Percentiles rank a stretch among this genome's conserved stretches.
Evolutionary conservation across 2,797 vertebrate species (phyloP).

Genomic region (Eptatretus atami): DNA sequence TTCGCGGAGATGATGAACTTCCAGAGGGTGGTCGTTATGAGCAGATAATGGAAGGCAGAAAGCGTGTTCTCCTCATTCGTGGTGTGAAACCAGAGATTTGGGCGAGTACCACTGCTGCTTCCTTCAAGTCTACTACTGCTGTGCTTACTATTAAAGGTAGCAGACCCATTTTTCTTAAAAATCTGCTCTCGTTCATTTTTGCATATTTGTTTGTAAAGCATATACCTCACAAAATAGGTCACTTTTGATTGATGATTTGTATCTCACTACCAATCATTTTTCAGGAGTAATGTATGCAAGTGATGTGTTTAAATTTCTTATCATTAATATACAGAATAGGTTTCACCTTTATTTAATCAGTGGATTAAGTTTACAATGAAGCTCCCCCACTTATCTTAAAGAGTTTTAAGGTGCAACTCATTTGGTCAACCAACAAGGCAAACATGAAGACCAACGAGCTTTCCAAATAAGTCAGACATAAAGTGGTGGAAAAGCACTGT

Average conservation of each 20-base stretch:
- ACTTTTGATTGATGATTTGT: not conserved
- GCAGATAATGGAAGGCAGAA: slow-evolving; percentile 43
- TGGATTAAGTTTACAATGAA: no score
- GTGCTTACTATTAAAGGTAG: slow-evolving; percentile 58
- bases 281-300: no score
- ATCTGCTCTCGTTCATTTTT: slow-evolving; percentile 4
- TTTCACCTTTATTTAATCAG: no score
- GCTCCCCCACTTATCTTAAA: no score
- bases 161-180: slow-evolving; percentile 6
- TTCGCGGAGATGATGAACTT: slow-evolving; percentile 50
- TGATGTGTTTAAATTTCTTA: no score
- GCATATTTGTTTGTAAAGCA: not conserved
- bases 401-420: no score
- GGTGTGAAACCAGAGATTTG: slow-evolving; percentile 37
- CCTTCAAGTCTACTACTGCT: slow-evolving; percentile 33
- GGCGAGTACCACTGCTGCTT: slow-evolving; percentile 57
- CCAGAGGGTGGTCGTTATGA: slow-evolving; percentile 65
- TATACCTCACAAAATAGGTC: slow-evolving; percentile 4
- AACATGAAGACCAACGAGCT: no score
- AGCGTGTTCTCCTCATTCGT: slow-evolving; percentile 48
- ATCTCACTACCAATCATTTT: no score
- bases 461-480: no score
- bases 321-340: no score
- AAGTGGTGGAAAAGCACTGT: no score
- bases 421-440: no score